phyloP scores from a whole-genome alignment of 2,113 vertebrate genomes.

The Asarcornis scutulata region DNA sequence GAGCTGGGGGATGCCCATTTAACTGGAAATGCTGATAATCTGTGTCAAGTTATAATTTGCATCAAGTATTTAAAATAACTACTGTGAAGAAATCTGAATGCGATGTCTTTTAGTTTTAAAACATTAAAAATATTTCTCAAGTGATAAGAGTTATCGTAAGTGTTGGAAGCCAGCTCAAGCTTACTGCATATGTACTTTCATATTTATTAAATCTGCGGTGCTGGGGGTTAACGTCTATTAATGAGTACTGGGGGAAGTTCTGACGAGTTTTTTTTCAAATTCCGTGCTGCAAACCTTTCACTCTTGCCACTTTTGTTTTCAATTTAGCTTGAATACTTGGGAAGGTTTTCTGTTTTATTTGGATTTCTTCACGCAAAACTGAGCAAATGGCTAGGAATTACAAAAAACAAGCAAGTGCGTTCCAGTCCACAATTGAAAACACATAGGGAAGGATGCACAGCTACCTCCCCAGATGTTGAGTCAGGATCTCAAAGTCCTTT shows the following conservation, averaged over 20 bases:
- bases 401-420: background rate
- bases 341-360: background rate
- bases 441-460: accelerated
- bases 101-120: background rate
- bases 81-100: background rate
- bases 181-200: background rate
- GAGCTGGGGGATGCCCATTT: background rate
- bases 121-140: background rate
- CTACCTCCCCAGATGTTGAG: accelerated
- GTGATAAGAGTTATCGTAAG: background rate
- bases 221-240: background rate
- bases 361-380: background rate
- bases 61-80: accelerated
- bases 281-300: background rate
- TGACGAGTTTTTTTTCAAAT: background rate
- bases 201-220: background rate
- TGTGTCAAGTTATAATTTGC: background rate
- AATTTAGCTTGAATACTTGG: background rate
- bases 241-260: accelerated
- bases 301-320: background rate
- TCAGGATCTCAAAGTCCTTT: background rate
- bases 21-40: background rate
- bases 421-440: background rate
- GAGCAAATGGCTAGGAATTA: background rate
- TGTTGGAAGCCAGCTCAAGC: background rate